phyloP scores from a whole-genome alignment of 2,113 vertebrate genomes.

The Lasiurus cinereus region DNA sequence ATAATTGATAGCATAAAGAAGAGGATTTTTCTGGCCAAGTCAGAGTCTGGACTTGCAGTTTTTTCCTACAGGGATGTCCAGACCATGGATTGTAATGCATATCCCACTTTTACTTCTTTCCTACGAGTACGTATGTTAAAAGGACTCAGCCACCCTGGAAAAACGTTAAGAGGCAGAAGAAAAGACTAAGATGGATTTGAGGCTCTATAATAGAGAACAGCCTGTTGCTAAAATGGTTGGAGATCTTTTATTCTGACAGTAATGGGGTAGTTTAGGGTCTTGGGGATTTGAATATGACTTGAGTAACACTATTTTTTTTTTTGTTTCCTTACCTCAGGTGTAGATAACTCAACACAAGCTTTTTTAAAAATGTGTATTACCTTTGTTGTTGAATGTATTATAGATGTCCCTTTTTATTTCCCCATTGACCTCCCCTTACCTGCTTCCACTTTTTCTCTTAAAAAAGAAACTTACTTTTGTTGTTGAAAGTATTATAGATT shows the following conservation, averaged over 20 bases:
- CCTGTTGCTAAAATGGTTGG: conserved; percentile 19
- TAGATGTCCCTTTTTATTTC: too few species aligned
- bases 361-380: background rate
- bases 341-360: conserved; percentile 20
- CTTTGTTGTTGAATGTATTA: too few species aligned
- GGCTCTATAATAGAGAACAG: background rate
- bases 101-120: background rate
- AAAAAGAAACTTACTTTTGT: too few species aligned
- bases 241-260: conserved; percentile 39
- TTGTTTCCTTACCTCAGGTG: background rate
- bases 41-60: conserved; percentile 1
- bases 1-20: conserved; percentile 53
- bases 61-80: conserved; percentile 33
- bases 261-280: conserved; percentile 52
- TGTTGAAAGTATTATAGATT: too few species aligned
- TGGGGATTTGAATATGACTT: background rate
- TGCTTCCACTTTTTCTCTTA: too few species aligned
- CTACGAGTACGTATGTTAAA: background rate
- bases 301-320: background rate
- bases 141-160: background rate
- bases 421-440: too few species aligned
- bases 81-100: conserved; percentile 15
- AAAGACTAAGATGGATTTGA: background rate
- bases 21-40: conserved; percentile 40
- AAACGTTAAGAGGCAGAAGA: conserved; percentile 36